Evolutionary conservation across 2,888 invertebrate genomes (phyloP).

Genomic region (Andrena chrysosceles): DNA sequence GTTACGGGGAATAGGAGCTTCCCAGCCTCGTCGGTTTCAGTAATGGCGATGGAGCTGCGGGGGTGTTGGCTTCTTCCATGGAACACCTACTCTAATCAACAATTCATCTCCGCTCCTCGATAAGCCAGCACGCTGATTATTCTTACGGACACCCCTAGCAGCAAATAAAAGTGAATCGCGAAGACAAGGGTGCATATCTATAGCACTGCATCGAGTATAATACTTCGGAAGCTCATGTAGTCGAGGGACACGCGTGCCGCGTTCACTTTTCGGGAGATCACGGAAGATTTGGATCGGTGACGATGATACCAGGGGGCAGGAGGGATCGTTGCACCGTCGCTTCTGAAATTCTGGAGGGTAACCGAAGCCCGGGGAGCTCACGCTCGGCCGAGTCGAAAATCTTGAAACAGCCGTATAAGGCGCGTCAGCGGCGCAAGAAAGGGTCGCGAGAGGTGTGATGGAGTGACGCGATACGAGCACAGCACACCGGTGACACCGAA

Average conservation of each 20-base stretch:
- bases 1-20: constrained; percentile 31
- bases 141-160: too few relatives aligned
- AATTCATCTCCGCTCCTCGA: too few relatives aligned
- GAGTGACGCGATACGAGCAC: constrained; percentile 70
- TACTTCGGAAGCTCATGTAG: neutral
- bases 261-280: constrained; percentile 15
- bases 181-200: neutral
- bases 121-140: too few relatives aligned
- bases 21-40: constrained; percentile 13
- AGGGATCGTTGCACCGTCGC: constrained; percentile 27
- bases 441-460: constrained; percentile 72
- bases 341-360: constrained; percentile 65
- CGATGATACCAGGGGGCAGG: constrained; percentile 34
- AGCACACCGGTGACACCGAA: constrained; percentile 67
- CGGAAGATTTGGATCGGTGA: constrained; percentile 30
- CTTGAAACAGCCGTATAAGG: constrained; percentile 64
- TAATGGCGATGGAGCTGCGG: neutral
- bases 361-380: constrained; percentile 58
- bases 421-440: constrained; percentile 58
- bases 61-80: neutral
- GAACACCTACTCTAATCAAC: too few relatives aligned
- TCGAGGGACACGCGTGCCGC: neutral
- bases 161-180: too few relatives aligned
- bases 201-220: too few relatives aligned
- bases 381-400: constrained; percentile 68